Percentiles rank a stretch among this genome's conserved stretches.
Conservation (phyloP, 2,113 vertebrate genomes). For the Orycteropus afer region DNA sequence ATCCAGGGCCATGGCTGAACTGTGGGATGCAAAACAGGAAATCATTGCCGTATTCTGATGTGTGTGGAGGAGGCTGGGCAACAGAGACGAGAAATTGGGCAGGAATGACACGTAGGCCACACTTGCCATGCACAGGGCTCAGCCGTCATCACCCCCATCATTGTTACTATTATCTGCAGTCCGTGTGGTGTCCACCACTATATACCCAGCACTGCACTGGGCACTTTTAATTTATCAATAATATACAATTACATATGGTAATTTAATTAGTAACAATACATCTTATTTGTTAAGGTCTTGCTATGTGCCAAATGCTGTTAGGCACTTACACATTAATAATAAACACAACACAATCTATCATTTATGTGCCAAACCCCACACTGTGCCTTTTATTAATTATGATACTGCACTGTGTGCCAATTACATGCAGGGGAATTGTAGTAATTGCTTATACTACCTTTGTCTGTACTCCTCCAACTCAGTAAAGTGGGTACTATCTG, state of each 20-base stretch:
- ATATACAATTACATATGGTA: neutral
- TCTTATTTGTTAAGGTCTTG: neutral
- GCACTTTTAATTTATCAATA: neutral
- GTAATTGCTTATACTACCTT: fast-evolving
- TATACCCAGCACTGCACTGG: neutral
- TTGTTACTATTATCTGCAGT: neutral
- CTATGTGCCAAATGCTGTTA: neutral
- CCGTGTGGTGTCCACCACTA: fast-evolving
- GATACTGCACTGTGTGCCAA: neutral
- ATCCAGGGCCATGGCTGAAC: neutral
- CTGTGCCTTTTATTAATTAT: neutral
- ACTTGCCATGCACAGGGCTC: fast-evolving
- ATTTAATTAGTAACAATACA: neutral
- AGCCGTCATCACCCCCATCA: fast-evolving
- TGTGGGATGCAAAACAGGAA: neutral
- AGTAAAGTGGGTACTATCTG: neutral
- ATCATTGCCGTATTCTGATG: neutral
- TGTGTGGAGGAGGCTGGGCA: neutral
- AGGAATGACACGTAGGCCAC: fast-evolving
- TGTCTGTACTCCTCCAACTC: neutral
- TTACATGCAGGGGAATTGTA: neutral
- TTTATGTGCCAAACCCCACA: neutral
- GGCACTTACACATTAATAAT: neutral
- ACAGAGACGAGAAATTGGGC: neutral
- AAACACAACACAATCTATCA: neutral